Percentiles rank a stretch among this genome's conserved stretches.
phyloP scores from a whole-genome alignment of 1,140 invertebrate species.

The Heliconius congener region DNA sequence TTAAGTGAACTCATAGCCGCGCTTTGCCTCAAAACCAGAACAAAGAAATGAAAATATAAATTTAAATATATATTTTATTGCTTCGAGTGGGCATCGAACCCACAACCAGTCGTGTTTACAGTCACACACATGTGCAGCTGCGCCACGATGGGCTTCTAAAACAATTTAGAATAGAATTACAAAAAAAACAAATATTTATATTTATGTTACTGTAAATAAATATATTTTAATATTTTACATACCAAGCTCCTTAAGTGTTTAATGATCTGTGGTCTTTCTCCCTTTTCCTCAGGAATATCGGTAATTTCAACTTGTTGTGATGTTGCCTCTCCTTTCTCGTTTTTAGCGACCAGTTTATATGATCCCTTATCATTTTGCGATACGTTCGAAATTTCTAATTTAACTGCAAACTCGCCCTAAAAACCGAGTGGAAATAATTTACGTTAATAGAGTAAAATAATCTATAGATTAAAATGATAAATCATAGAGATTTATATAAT shows the following conservation, averaged over 20 bases:
- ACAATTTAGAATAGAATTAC: too few species aligned
- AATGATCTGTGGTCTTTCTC: constrained; percentile 87
- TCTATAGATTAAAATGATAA: too few species aligned
- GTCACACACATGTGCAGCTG: too few species aligned
- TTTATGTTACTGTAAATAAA: neutral
- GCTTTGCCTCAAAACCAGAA: too few species aligned
- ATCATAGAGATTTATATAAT: neutral
- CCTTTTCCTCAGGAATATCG: constrained; percentile 89
- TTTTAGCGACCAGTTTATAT: constrained; percentile 95
- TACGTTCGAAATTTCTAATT: constrained; percentile 92
- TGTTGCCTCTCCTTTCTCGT: constrained; percentile 95
- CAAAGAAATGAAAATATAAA: too few species aligned
- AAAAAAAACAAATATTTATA: neutral
- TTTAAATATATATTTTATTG: too few species aligned
- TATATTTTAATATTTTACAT: constrained; percentile 57
- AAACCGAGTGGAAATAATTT: constrained; percentile 33
- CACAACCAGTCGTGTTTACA: too few species aligned
- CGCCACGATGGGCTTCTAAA: too few species aligned
- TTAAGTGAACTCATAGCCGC: too few species aligned
- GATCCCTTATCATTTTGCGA: constrained; percentile 90
- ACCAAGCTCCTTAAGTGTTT: constrained; percentile 89
- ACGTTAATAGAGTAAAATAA: neutral
- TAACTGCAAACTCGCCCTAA: constrained; percentile 92
- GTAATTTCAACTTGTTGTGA: constrained; percentile 94
- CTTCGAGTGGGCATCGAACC: too few species aligned